phyloP scores from a whole-genome alignment of 2,113 vertebrate genomes.

The Amphiprion ocellaris region DNA sequence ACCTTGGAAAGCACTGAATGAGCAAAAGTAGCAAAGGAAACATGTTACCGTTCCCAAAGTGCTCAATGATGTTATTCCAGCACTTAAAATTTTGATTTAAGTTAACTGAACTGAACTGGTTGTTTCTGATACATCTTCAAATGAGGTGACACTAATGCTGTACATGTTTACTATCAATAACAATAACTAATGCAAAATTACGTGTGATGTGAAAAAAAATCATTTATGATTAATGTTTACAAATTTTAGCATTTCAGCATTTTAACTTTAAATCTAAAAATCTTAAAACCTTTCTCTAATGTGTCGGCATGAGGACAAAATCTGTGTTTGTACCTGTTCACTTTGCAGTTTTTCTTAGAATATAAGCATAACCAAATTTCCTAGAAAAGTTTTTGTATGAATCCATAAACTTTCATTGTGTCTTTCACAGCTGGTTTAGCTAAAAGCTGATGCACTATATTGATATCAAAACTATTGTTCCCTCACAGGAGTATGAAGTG shows the following conservation, averaged over 20 bases:
- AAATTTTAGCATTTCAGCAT: background rate
- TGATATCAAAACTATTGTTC: background rate
- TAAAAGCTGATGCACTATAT: background rate
- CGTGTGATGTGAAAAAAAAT: background rate
- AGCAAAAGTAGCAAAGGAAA: background rate
- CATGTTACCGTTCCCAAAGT: constrained; percentile 2
- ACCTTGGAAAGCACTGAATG: no score
- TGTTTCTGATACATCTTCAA: background rate
- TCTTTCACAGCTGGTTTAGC: no score
- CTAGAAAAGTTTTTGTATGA: no score
- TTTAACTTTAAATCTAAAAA: background rate
- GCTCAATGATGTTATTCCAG: constrained; percentile 1
- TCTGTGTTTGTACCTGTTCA: background rate
- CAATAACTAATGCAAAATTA: background rate
- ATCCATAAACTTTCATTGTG: no score
- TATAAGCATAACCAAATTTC: no score
- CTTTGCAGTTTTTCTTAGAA: no score
- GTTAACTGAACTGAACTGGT: background rate
- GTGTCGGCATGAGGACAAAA: background rate
- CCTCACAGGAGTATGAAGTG: background rate
- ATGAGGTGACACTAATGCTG: background rate
- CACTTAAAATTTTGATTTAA: background rate
- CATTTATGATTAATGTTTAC: background rate
- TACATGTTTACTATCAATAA: background rate
- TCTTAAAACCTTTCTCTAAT: background rate